A percentile compares a stretch with the other conserved stretches of the same genome.
phyloP scores from a whole-genome alignment of 2,888 invertebrate species.

The Piscicola geometra region DNA sequence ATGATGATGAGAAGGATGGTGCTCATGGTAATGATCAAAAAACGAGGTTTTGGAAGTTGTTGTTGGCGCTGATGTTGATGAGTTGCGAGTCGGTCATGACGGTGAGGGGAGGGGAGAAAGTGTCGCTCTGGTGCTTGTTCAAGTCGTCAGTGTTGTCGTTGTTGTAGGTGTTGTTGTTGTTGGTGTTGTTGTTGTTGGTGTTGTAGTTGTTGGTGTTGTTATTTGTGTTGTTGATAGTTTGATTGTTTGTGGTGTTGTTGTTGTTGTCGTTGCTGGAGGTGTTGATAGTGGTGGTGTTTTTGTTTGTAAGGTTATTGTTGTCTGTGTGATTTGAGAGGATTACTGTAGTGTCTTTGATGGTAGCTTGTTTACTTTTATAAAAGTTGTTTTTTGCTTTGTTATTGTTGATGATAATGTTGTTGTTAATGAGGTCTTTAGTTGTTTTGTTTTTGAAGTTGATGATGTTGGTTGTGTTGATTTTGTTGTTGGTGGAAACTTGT shows the following conservation, averaged over 20 bases:
- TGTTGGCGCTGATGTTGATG: slow-evolving; percentile 28
- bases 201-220: not conserved
- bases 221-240: not conserved
- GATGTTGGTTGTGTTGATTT: not conserved
- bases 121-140: not conserved
- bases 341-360: too few relatives aligned
- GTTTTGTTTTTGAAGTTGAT: too few relatives aligned
- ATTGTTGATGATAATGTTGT: slow-evolving; percentile 1
- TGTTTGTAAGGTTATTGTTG: not conserved
- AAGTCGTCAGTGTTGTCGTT: slow-evolving; percentile 10
- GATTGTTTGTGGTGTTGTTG: not conserved
- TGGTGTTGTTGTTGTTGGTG: not conserved
- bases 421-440: too few relatives aligned
- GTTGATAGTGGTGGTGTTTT: not conserved
- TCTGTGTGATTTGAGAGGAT: not conserved
- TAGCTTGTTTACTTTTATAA: too few relatives aligned
- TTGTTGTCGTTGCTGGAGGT: not conserved
- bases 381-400: not conserved
- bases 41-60: slow-evolving; percentile 33
- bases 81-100: slow-evolving; percentile 34
- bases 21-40: not conserved
- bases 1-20: not conserved
- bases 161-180: slow-evolving; percentile 13
- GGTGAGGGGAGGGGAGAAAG: slow-evolving; percentile 16
- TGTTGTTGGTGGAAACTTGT: too few relatives aligned